These are phyloP conservation scores for Mesorhabditis spiculigera DNA, from an alignment of 2,888 invertebrate species.

Conservation along the genomic window DNA sequence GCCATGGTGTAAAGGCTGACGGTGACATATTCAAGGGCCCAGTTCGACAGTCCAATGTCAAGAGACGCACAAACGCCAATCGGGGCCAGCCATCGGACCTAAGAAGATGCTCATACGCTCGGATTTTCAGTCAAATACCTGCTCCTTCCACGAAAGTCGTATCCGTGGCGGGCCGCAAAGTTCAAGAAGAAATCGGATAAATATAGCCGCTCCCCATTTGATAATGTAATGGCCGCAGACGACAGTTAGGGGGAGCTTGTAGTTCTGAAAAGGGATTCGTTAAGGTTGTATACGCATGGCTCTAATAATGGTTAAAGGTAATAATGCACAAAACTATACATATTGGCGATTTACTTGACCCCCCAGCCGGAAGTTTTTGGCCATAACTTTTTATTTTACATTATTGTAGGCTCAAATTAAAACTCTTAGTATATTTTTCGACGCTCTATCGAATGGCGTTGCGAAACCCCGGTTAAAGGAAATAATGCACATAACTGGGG, in stretches of 20 bases:
- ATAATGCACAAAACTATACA: too few relatives aligned
- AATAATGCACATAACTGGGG: too few relatives aligned
- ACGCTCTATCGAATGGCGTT: too few relatives aligned
- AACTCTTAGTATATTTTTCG: too few relatives aligned
- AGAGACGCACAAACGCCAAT: slow-evolving; percentile 87
- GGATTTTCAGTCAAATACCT: slow-evolving; percentile 10
- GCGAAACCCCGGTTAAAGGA: too few relatives aligned
- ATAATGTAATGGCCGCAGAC: slow-evolving; percentile 84
- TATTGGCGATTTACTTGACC: too few relatives aligned
- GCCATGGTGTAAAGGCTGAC: slow-evolving; percentile 97
- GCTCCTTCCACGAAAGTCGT: slow-evolving; percentile 35
- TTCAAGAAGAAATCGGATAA: slow-evolving; percentile 64
- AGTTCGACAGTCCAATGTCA: slow-evolving; percentile 89
- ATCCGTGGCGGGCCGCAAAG: slow-evolving; percentile 28
- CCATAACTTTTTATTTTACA: too few relatives aligned
- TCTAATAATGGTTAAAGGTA: too few relatives aligned
- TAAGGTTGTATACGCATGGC: not conserved
- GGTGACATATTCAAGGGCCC: slow-evolving; percentile 91
- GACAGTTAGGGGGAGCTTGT: slow-evolving; percentile 82
- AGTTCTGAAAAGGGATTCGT: slow-evolving; percentile 69
- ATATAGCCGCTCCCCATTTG: slow-evolving; percentile 78
- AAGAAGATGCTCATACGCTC: slow-evolving; percentile 1
- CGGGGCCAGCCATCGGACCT: slow-evolving; percentile 53
- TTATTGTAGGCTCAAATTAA: too few relatives aligned
- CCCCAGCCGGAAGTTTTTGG: too few relatives aligned